Percentiles rank a stretch among this genome's conserved stretches.
Conservation (phyloP, 2,797 vertebrate species). For the Megaceryle alcyon region DNA sequence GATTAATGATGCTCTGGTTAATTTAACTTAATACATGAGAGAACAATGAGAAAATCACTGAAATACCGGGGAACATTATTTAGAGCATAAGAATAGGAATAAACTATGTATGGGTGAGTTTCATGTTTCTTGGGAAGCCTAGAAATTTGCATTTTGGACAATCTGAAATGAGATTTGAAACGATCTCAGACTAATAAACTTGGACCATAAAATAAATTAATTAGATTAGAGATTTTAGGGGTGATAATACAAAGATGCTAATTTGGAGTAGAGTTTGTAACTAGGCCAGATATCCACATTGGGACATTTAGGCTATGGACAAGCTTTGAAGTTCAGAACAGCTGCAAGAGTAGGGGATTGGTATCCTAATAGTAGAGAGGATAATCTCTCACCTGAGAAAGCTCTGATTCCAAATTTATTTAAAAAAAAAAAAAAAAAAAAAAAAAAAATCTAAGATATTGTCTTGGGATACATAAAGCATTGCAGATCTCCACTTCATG, state of each 20-base stretch:
- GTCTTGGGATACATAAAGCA: neutral
- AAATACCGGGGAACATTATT: neutral
- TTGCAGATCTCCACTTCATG: neutral
- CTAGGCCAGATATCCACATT: constrained; percentile 57
- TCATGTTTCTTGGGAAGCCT: neutral
- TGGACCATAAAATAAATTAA: constrained; percentile 58
- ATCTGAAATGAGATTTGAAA: constrained; percentile 27
- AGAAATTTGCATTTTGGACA: neutral
- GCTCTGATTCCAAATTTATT: neutral
- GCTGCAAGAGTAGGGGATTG: neutral
- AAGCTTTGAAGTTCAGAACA: constrained; percentile 36
- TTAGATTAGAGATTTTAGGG: constrained; percentile 63
- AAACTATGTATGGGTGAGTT: neutral
- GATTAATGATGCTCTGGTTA: neutral
- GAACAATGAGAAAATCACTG: neutral
- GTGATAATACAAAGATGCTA: constrained; percentile 13
- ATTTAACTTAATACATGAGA: neutral
- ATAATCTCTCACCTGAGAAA: neutral
- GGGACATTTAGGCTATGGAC: constrained; percentile 1
- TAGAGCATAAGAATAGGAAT: neutral
- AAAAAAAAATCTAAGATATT: neutral
- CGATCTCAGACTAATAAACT: neutral
- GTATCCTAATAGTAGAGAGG: neutral
- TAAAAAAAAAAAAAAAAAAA: neutral
- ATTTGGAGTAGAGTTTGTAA: constrained; percentile 60